Base-by-base conservation (phyloP, 2,888 invertebrate genomes). In the Nemurella pictetii region DNA sequence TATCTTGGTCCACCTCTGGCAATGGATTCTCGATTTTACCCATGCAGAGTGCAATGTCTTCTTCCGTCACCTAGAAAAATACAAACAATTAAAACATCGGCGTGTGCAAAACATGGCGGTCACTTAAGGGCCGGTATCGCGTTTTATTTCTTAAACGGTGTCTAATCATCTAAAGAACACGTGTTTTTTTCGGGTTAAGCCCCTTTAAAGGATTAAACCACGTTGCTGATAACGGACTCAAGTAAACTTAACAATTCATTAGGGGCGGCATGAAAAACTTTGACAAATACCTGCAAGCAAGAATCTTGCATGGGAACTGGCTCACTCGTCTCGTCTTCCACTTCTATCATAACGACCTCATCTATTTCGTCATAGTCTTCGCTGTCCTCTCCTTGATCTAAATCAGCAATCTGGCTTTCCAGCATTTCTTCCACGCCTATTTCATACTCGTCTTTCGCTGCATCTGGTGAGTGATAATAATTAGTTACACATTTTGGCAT, bases 1-100 rank as follows among this genome's bases (percentile, higher is more conserved):
- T 93, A 87, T 93, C 94, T 89, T 95, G 95, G 88, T 95, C 95
- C 30, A 94, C 93, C 90, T 95, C 95, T 0, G 94, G 94, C 55
- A 95, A 89, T 78, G 94, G 94, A 90, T 95, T 94, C 88, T 95
- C 95, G 83, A 91, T 90, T 87, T 92, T 92, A 74, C 95, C 95
- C 96, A 97, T 96, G 88, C 96, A 96, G 84, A 95, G 92, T 3
- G 96, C 96, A 86, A 98, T 97, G 89, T 98, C 97, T 91, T 97
- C 97, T 91, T 98, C 97, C 5, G 97, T 97, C 29, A 91, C 91
- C 90, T 91, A 82, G n/a, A 83, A 78, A 3, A 25, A 78, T 7
- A 75, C n/a, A 26, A 1, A 75, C 25, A 25, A 75, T 75, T 5
- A 75, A n/a, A n/a, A 9, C 1, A 25, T 75, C 0, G n/a, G 4